Evolutionary conservation across 2,888 invertebrate genomes (phyloP).

Genomic region (Phanerotoma sp.): DNA sequence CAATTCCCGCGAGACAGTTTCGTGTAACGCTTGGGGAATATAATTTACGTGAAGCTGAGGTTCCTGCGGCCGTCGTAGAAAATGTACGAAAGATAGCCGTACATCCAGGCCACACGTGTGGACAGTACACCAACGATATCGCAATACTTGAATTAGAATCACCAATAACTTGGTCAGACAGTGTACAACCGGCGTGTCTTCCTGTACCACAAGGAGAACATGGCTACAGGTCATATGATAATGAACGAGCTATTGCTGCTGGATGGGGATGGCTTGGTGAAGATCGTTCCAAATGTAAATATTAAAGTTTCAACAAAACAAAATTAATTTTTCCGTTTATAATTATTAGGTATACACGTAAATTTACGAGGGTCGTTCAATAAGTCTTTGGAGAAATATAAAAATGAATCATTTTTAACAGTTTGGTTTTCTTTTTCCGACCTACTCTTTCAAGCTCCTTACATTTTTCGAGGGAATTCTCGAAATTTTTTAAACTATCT

Average conservation of each 20-base stretch:
- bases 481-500: too few species aligned
- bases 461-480: too few species aligned
- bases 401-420: too few species aligned
- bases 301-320: too few species aligned
- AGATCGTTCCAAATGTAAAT: constrained; percentile 65
- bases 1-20: constrained; percentile 68
- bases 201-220: constrained; percentile 61
- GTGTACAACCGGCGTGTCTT: constrained; percentile 76
- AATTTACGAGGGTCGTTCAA: too few species aligned
- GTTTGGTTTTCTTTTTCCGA: too few species aligned
- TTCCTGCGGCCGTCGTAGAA: constrained; percentile 58
- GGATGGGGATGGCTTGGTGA: constrained; percentile 89
- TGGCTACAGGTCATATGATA: constrained; percentile 60
- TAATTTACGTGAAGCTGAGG: constrained; percentile 65
- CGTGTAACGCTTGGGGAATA: constrained; percentile 72
- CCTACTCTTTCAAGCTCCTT: too few species aligned
- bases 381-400: too few species aligned
- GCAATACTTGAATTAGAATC: constrained; percentile 72
- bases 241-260: constrained; percentile 69
- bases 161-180: constrained; percentile 69
- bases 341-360: too few species aligned
- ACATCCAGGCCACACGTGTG: constrained; percentile 75
- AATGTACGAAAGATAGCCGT: constrained; percentile 63
- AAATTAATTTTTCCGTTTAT: too few species aligned
- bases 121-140: constrained; percentile 66